Conservation (phyloP, 2,113 vertebrate species). For the Mixornis gularis region DNA sequence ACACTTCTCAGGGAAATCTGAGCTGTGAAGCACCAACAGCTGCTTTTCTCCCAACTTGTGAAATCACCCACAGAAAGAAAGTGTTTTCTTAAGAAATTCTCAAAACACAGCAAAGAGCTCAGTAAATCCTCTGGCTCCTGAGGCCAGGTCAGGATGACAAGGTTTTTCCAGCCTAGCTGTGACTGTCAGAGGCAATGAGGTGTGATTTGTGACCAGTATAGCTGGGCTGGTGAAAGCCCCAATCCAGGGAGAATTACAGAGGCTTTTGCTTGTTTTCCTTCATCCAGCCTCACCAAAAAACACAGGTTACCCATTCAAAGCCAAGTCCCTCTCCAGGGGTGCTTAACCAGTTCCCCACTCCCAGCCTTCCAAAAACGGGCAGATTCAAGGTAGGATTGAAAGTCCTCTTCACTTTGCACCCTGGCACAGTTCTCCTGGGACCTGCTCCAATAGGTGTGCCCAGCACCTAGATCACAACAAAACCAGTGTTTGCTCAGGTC, state of each 20-base stretch:
- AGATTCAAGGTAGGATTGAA: neutral
- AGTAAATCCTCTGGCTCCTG: neutral
- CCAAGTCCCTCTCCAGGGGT: neutral
- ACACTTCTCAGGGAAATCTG: slow-evolving; percentile 60
- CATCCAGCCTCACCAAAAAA: neutral
- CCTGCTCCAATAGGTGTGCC: neutral
- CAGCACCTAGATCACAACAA: neutral
- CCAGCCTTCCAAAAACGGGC: neutral
- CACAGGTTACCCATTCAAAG: neutral
- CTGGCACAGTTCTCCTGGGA: neutral
- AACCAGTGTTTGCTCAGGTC: neutral
- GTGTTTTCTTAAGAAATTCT: slow-evolving; percentile 52
- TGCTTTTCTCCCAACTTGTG: slow-evolving; percentile 59
- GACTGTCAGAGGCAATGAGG: neutral
- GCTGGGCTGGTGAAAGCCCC: neutral
- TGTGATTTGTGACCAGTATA: neutral
- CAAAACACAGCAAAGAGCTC: neutral
- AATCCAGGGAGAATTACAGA: neutral
- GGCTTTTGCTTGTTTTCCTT: neutral
- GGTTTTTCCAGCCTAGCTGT: slow-evolving; percentile 26
- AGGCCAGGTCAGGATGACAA: neutral
- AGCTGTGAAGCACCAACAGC: slow-evolving; percentile 64
- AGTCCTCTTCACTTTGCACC: neutral
- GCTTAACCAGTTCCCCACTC: neutral
- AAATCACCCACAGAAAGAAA: slow-evolving; percentile 51